phyloP scores from a whole-genome alignment of 2,888 invertebrate genomes.

The Euclidia mi region DNA sequence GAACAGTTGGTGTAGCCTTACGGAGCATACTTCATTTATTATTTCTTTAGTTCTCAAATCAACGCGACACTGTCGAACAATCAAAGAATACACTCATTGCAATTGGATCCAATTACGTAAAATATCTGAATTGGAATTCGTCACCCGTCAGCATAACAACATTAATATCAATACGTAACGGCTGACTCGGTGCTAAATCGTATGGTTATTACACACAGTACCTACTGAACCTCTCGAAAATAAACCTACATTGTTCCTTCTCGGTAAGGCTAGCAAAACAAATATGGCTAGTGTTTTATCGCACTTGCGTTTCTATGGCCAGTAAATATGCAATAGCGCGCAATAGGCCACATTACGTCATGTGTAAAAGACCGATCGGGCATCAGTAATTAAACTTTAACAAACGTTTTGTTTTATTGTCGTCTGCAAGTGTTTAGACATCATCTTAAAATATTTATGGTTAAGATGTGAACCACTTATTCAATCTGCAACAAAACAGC shows the following conservation, averaged over 20 bases:
- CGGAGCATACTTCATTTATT: too few species aligned
- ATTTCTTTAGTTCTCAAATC: too few species aligned
- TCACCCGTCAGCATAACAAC: conserved; percentile 8
- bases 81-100: too few species aligned
- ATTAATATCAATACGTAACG: conserved; percentile 16
- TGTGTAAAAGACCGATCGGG: conserved; percentile 53
- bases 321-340: conserved; percentile 76
- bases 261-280: conserved; percentile 55
- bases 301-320: conserved; percentile 65
- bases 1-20: too few species aligned
- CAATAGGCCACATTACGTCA: conserved; percentile 81
- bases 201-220: conserved; percentile 27
- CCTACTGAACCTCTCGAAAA: conserved; percentile 29
- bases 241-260: conserved; percentile 56
- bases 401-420: conserved; percentile 26
- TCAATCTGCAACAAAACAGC: not conserved
- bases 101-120: too few species aligned
- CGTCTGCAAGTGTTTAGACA: conserved; percentile 19
- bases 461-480: conserved; percentile 2
- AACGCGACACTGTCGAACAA: too few species aligned
- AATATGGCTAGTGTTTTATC: conserved; percentile 66
- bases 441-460: conserved; percentile 1
- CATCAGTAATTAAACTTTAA: conserved; percentile 44
- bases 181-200: conserved; percentile 24
- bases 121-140: too few species aligned